Evolutionary conservation across 2,888 invertebrate species (phyloP).

Genomic region (Poecilus cupreus): DNA sequence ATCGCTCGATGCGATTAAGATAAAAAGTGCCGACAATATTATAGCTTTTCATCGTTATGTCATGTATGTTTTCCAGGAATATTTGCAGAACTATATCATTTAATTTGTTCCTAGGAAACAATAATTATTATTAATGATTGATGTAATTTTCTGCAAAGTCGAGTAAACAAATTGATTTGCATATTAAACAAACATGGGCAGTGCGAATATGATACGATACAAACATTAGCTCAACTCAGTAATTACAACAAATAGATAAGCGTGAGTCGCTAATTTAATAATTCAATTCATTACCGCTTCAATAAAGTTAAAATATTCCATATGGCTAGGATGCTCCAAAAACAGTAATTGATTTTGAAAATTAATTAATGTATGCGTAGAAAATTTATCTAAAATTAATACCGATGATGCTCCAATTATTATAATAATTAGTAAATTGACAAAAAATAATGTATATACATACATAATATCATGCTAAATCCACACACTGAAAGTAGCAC

Average conservation of each 20-base stretch:
- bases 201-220: constrained; percentile 11
- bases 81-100: background rate
- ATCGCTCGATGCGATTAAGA: no score
- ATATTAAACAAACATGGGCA: background rate
- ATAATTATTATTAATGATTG: background rate
- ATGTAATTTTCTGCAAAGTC: background rate
- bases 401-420: no score
- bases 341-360: no score
- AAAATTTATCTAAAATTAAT: no score
- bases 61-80: background rate
- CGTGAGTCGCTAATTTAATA: constrained; percentile 14
- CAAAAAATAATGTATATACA: no score
- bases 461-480: no score
- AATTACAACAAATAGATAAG: constrained; percentile 38
- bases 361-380: no score
- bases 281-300: background rate
- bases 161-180: constrained; percentile 18
- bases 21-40: no score
- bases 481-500: no score
- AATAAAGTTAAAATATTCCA: background rate
- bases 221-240: background rate
- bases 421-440: no score
- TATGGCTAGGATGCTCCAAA: background rate
- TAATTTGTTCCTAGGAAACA: background rate
- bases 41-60: background rate